Conservation (phyloP, 1,140 invertebrate species). For the Drosophila punjabiensis region DNA sequence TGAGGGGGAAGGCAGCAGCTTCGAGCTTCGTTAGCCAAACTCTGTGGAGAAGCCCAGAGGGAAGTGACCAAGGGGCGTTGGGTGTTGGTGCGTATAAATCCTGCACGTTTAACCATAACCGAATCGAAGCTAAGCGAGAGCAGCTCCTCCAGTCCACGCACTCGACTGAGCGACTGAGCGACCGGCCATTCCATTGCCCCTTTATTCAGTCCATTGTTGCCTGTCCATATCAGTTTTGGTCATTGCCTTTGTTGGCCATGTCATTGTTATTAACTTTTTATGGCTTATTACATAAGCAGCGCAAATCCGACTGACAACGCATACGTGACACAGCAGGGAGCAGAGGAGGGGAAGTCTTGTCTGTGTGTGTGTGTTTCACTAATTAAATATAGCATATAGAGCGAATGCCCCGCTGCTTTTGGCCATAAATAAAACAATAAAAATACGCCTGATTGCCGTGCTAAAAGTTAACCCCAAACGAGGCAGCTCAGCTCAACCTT, state of each 20-base stretch:
- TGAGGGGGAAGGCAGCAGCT: slow-evolving; percentile 3
- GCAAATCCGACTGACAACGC: slow-evolving; percentile 68
- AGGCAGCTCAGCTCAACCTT: slow-evolving; percentile 1
- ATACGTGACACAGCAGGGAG: slow-evolving; percentile 67
- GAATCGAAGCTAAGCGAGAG: slow-evolving; percentile 59
- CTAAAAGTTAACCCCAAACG: slow-evolving; percentile 29
- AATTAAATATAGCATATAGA: slow-evolving; percentile 74
- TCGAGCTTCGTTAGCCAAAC: slow-evolving; percentile 63
- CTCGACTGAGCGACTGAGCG: slow-evolving; percentile 8
- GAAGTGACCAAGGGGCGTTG: not conserved
- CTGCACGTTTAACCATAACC: slow-evolving; percentile 77
- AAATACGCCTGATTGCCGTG: slow-evolving; percentile 34
- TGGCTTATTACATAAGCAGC: slow-evolving; percentile 81
- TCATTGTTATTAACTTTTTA: slow-evolving; percentile 83
- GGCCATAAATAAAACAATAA: slow-evolving; percentile 51
- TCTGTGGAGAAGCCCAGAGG: slow-evolving; percentile 2
- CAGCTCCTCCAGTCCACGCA: not conserved
- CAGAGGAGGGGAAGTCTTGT: not conserved
- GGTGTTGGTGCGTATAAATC: slow-evolving; percentile 60
- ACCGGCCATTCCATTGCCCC: slow-evolving; percentile 1
- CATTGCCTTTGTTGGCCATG: slow-evolving; percentile 61
- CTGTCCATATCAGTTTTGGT: slow-evolving; percentile 44
- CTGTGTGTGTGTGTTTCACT: slow-evolving; percentile 40
- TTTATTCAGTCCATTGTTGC: slow-evolving; percentile 34
- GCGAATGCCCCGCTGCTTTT: slow-evolving; percentile 3